Base-by-base conservation (phyloP, 2,113 vertebrate genomes). In the Onychostruthus taczanowskii region DNA sequence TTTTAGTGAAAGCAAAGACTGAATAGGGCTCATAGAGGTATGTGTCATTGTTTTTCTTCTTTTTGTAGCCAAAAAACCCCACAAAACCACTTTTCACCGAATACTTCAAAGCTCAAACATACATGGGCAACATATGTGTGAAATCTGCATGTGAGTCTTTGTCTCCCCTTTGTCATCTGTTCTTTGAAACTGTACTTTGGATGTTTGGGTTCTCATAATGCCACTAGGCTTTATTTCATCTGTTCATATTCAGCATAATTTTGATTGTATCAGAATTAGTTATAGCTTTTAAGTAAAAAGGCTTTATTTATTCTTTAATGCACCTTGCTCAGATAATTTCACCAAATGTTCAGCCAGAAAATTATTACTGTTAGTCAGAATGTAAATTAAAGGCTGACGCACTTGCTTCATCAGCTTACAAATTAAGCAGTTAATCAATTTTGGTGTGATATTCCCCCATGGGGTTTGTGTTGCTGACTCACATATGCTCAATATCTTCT, bases 301-400 rank as follows among this genome's bases (percentile, higher is more conserved):
- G 15, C 11, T 93, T 76, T 88, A 88, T 89, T 90, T 92, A 84
- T 93, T 82, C 55, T 69, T 93, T 91, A 82, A 88, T 94, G 79
- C 46, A 92, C 92, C 82, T 93, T 95, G 63, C 93, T 94, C 61
- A 58, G 67, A 92, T 94, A 96, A 89, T 91, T 96, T 87, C 63
- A 75, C 78, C 53, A 55, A 91, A 92, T 91, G 81, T 93, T 90
- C 89, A 90, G 88, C 52, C 73, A 96, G 64, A 84, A 95, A 89
- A 89, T 93, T 89, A 87, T 93, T 89, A 80, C 63, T 93, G 53
- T 95, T 95, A 94, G 89, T 95, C 90, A 94, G 84, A 89, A 93
- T 94, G 74, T 87, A 95, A 95, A 96, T 95, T 37, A 75, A 67
- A 80, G 58, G 83, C 61, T 95, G 84, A 92, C 77, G 92, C 58